Evolutionary conservation across 2,888 invertebrate genomes (phyloP).

Genomic region (Idaea straminata): DNA sequence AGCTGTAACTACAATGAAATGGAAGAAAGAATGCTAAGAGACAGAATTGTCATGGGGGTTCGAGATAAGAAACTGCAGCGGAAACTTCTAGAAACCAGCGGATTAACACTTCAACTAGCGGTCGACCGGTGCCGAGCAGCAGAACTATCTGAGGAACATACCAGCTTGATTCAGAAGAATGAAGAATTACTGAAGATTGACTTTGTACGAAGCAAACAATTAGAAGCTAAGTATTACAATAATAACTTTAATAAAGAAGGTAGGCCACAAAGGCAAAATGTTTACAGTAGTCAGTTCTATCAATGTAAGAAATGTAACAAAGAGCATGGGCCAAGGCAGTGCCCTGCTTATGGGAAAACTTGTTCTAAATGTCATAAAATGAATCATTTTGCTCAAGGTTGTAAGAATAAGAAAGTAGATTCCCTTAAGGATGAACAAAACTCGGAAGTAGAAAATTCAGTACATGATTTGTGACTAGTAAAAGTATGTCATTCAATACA

Average conservation of each 20-base stretch:
- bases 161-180: not conserved
- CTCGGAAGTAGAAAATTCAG: not conserved
- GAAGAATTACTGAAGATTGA: not conserved
- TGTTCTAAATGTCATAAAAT: slow-evolving; percentile 4
- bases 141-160: slow-evolving; percentile 16
- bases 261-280: not conserved
- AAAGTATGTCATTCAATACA: not conserved
- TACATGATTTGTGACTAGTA: not conserved
- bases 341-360: slow-evolving; percentile 4
- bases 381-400: slow-evolving; percentile 3
- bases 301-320: slow-evolving; percentile 5
- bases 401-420: not conserved
- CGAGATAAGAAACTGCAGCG: slow-evolving; percentile 5
- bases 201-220: slow-evolving; percentile 1
- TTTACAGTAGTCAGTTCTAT: slow-evolving; percentile 1
- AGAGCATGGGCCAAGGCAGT: slow-evolving; percentile 7
- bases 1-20: slow-evolving; percentile 22
- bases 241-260: not conserved
- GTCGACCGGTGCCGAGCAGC: slow-evolving; percentile 19
- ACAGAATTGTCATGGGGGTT: slow-evolving; percentile 22
- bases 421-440: slow-evolving; percentile 1
- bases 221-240: not conserved
- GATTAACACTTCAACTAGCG: slow-evolving; percentile 14
- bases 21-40: slow-evolving; percentile 20
- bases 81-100: not conserved